Percentiles rank a stretch among this genome's conserved stretches.
phyloP scores from a whole-genome alignment of 2,797 vertebrate genomes.

The Carcharodon carcharias region DNA sequence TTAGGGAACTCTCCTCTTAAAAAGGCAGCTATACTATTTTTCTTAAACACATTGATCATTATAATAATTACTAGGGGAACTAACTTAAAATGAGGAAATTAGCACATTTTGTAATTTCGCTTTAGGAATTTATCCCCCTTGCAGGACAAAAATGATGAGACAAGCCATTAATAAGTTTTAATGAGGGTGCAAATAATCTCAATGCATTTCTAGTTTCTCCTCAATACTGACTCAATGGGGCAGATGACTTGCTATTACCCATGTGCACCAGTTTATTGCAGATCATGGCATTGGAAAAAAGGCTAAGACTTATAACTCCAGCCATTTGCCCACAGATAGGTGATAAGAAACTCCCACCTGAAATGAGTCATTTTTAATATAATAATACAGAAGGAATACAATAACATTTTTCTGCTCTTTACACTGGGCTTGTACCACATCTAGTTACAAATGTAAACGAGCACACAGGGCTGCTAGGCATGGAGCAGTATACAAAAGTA shows the following conservation, averaged over 20 bases:
- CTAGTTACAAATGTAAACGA: not conserved
- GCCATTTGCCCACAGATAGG: not conserved
- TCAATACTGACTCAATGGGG: not conserved
- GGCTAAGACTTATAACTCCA: not conserved
- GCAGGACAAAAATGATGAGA: not conserved
- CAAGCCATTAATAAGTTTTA: not conserved
- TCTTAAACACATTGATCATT: not conserved
- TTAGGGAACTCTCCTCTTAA: not conserved
- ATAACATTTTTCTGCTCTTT: not conserved
- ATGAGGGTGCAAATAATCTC: not conserved
- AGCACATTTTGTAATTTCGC: not conserved
- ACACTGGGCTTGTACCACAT: not conserved
- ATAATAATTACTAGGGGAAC: not conserved
- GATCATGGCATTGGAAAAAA: not conserved
- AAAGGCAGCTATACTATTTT: not conserved
- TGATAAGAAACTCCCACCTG: not conserved
- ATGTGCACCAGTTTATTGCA: not conserved
- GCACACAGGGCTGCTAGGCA: not conserved
- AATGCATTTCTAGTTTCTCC: not conserved
- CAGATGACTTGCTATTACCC: not conserved
- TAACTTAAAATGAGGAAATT: not conserved
- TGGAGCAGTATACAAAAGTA: not conserved
- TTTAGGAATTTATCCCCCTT: not conserved
- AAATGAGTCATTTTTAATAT: not conserved
- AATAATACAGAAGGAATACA: not conserved